These are phyloP conservation scores for Psittacula derbiana DNA, from an alignment of 2,797 vertebrate genomes.

Conservation along the genomic window DNA sequence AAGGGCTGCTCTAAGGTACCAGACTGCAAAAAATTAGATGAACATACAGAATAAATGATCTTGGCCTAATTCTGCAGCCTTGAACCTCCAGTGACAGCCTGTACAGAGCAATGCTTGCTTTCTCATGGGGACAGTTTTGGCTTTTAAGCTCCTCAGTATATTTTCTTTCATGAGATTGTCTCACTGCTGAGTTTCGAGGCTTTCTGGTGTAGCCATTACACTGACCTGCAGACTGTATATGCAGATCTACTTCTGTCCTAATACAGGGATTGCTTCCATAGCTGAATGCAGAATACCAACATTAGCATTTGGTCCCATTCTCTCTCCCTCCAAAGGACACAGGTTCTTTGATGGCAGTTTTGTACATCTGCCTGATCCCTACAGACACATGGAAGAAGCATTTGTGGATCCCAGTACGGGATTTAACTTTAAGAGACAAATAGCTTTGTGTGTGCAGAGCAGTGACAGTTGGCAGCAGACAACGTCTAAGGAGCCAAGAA, in stretches of 20 bases:
- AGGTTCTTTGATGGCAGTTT: background rate
- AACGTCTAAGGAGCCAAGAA: background rate
- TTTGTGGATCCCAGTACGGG: background rate
- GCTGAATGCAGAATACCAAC: background rate
- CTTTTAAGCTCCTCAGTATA: background rate
- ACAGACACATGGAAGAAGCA: background rate
- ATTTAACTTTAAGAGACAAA: slow-evolving; percentile 23
- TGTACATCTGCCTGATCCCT: background rate
- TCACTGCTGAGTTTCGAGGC: background rate
- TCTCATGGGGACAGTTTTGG: background rate
- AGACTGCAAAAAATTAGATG: background rate
- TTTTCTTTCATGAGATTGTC: background rate
- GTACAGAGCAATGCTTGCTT: background rate
- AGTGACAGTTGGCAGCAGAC: slow-evolving; percentile 22
- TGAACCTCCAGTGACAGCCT: background rate
- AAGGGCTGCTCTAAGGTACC: background rate
- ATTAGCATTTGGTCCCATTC: background rate
- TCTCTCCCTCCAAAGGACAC: background rate
- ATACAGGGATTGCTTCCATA: background rate
- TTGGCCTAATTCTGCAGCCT: background rate
- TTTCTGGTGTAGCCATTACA: background rate
- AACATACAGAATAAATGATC: background rate
- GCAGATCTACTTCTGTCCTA: background rate
- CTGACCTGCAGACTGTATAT: background rate
- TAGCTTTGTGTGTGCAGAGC: background rate